phyloP scores from a whole-genome alignment of 2,888 invertebrate species.

The Drosophila pseudotakahashii region DNA sequence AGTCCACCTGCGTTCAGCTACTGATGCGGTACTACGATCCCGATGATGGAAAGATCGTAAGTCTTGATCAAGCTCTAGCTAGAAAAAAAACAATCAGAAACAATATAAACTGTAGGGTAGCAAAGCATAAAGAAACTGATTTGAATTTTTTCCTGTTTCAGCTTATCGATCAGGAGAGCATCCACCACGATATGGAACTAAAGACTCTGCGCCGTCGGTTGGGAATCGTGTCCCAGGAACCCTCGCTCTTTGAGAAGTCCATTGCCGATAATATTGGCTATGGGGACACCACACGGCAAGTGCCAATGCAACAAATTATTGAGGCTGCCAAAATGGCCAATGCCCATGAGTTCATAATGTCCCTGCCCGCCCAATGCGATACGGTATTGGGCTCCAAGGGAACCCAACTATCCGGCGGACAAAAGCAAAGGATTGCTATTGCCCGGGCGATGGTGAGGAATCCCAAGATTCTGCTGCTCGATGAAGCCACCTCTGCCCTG shows the following conservation, averaged over 20 bases:
- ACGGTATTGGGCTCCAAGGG: slow-evolving; percentile 90
- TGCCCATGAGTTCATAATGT: slow-evolving; percentile 92
- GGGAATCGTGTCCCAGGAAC: slow-evolving; percentile 96
- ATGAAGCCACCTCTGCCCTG: slow-evolving; percentile 92
- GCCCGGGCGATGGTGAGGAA: slow-evolving; percentile 90
- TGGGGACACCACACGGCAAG: slow-evolving; percentile 89
- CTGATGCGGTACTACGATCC: slow-evolving; percentile 92
- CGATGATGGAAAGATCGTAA: slow-evolving; percentile 87
- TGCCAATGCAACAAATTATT: slow-evolving; percentile 89
- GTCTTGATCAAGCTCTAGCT: too few species aligned
- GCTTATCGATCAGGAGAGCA: slow-evolving; percentile 85
- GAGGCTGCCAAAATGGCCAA: slow-evolving; percentile 92
- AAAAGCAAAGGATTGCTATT: slow-evolving; percentile 93
- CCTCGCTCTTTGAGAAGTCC: slow-evolving; percentile 93
- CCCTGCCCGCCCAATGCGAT: slow-evolving; percentile 90
- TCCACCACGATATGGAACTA: slow-evolving; percentile 86
- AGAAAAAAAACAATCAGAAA: too few species aligned
- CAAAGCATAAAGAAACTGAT: too few species aligned
- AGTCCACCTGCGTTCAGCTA: slow-evolving; percentile 92
- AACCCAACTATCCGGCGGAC: slow-evolving; percentile 91
- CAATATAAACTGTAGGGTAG: too few species aligned
- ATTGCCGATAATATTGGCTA: slow-evolving; percentile 96
- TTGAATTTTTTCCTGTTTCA: slow-evolving; percentile 1
- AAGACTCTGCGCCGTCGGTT: slow-evolving; percentile 89
- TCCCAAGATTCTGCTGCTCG: slow-evolving; percentile 88